Evolutionary conservation across 2,113 vertebrate genomes (phyloP), one percentile per base, ranked within the genome.

Genomic region (Marmota monax): DNA sequence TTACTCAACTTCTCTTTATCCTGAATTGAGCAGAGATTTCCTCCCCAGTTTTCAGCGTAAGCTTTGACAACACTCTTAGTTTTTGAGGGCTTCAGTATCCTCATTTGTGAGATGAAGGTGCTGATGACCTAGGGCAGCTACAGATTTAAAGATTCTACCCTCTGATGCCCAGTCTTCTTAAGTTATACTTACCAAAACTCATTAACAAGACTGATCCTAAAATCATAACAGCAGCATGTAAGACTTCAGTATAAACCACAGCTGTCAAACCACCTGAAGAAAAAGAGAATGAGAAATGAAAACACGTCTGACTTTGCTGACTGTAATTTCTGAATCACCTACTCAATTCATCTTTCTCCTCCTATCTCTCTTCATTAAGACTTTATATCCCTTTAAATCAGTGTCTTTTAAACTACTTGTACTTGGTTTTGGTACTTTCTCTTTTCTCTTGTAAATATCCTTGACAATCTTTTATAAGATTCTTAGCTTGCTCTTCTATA

Each of bases 121-220:
- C 39, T 51, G 48, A 25, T 7, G 37, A 12, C 9, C n/a, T 53
- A 7, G n/a, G 53, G 61, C 14, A 51, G 42, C 56, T 27, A 22
- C 7, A 42, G 13, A 77, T 34, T 74, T 37, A 27, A 77, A 87
- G 13, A 5, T n/a, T 70, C 69, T 13, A 22, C 34, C 34, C 20
- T 2, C 16, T 0, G 8, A n/a, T 10, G 11, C 51, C 37, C 53
- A 5, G 5, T 63, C 16, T n/a, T 58, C 58, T 18, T 37, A 12
- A 74, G 39, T 10, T 27, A 86, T 74, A 97, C 95, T 97, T 29
- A 94, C 97, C 88, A 25, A n/a, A 96, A 53, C 7, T 13, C 88
- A 27, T 95, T 58, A 97, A 67, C 48, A 92, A 17, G 53, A 56
- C 1, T 0, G 94, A 96, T 29, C 90, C 94, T 67, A 92, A 34